Base-by-base conservation (phyloP, 2,888 invertebrate species). In the Andricus curvator region DNA sequence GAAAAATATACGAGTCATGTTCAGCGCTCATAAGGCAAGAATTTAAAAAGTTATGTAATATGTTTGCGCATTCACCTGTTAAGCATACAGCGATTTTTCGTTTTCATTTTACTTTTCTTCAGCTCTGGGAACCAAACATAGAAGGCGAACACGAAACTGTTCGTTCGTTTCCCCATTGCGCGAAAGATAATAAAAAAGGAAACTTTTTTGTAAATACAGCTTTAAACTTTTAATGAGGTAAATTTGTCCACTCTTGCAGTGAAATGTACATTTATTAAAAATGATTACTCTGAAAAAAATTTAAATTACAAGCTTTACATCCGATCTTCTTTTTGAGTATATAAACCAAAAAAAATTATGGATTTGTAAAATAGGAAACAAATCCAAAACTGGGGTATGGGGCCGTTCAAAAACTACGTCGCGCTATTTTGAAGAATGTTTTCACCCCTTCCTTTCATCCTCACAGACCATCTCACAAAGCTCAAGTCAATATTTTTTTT, bases 11-110 rank as follows among this genome's bases (percentile, higher is more conserved):
- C 20, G 25, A 70, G 70, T 29, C 51, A 29, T 70, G 51, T 70
- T 70, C 20, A 51, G 51, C 48, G 70, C 51, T 51, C 70, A 70
- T 29, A 70, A 48, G 29, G 20, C 48, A 70, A 70, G 48, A 25
- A 44, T 48, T 5, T 48, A 25, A 48, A 68, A 68, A 68, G 48
- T 68, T 70, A 51, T 51, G 70, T 48, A 70, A 70, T 70, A 70
- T 48, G 25, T 70, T 48, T 51, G 29, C 29, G 48, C 68, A 70
- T 51, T 70, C 48, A 29, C 6, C 48, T 48, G 70, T 70, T 70
- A 51, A 68, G 68, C 68, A 11, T n/a, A 44, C 29, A 25, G 29
- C 6, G 33, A 65, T 65, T 65, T 20, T 65, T 65, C 65, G 33
- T 70, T 51, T 70, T 51, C 70, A 51, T 70, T 51, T 51, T 51